A percentile compares a stretch with the other conserved stretches of the same genome.
Conservation (phyloP, 2,888 invertebrate species). For the Lepeophtheirus nordmannii region DNA sequence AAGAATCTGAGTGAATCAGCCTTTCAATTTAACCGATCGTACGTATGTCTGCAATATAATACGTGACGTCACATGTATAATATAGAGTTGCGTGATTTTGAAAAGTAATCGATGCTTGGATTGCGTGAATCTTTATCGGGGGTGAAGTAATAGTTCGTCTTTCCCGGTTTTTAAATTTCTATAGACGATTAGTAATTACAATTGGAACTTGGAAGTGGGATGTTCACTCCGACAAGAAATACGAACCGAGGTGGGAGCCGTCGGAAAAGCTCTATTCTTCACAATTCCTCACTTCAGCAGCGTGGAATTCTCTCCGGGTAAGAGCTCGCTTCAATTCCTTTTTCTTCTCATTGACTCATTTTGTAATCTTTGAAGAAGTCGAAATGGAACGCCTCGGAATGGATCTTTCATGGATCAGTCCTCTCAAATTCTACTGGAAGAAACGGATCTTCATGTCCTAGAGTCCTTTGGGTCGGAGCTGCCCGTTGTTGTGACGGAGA, state of each 20-base stretch:
- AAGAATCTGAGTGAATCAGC: too few species aligned
- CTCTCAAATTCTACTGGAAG: conserved; percentile 39
- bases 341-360: not conserved
- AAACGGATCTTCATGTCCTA: conserved; percentile 53
- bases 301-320: not conserved
- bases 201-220: not conserved
- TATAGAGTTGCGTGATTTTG: too few species aligned
- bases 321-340: not conserved
- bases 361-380: not conserved
- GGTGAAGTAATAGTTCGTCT: not conserved
- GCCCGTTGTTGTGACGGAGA: conserved; percentile 76
- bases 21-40: too few species aligned
- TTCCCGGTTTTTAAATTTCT: not conserved
- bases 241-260: not conserved
- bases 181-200: too few species aligned
- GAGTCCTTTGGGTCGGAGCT: conserved; percentile 65
- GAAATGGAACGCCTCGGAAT: not conserved
- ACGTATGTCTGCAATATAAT: too few species aligned
- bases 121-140: too few species aligned
- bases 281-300: not conserved
- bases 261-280: not conserved
- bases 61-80: too few species aligned
- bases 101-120: too few species aligned
- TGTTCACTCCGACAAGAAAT: not conserved
- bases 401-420: not conserved